Base-by-base conservation (phyloP, 92 coral and sea anemone species). In the Porites lobata region DNA sequence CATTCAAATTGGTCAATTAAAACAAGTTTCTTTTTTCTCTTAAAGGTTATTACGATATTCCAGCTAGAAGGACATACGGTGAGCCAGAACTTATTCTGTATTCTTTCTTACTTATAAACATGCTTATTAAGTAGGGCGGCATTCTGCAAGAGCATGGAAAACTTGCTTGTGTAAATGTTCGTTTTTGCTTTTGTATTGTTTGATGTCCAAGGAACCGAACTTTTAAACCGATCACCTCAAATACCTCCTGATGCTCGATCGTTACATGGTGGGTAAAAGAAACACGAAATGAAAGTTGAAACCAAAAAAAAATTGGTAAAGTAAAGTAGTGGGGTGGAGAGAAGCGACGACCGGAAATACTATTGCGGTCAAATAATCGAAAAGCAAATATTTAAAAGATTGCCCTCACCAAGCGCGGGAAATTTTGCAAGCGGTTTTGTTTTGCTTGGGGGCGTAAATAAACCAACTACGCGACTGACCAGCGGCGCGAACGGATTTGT, bases 41-140 rank as follows among this genome's bases (percentile, higher is more conserved):
- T 7, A 9, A 26, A 67, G 72, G 26, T 21, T 47, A 67, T 67
- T 15, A 38, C 18, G 47, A 67, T 3, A 21, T 22, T 67, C 72
- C 72, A 20, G 72, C 38, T 7, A 67, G 72, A 9, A 67, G 72
- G 72, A 67, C 72, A 9, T 67, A 67, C 72, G 50, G 72, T 67
- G 26, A 67, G 72, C 47, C 47, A 38, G 47, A 67, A 11, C 38
- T 9, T 22, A 8, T 67, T n/a, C 9, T 24, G 12, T 21, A 11
- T 22, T 22, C 7, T 10, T 19, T 24, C 38, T 24, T 1, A 67
- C 8, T 22, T 20, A 1, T 22, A 38, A 38, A 38, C 47, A 38
- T 38, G 47, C 6, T 38, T 3, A 38, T 0, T 38, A 38, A 4
- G 47, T 38, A 38, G 47, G 5, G 47, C 47, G 0, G 47, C 47